Conservation (phyloP, 2,797 vertebrate genomes). For the Platalea minor region DNA sequence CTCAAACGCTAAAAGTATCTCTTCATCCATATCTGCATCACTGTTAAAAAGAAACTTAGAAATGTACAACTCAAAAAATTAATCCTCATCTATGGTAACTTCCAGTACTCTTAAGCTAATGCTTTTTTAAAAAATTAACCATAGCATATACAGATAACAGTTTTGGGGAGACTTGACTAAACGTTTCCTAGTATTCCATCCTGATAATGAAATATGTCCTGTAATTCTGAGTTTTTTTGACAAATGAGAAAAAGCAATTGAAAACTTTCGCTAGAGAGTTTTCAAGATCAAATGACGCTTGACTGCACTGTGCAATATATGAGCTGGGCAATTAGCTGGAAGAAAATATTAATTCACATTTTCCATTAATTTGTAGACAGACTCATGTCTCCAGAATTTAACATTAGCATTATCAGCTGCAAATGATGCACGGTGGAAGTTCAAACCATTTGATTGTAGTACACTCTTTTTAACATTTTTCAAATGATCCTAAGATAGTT, state of each 20-base stretch:
- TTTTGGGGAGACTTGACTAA: neutral
- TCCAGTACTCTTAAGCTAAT: neutral
- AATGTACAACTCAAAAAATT: neutral
- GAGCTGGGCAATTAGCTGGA: conserved; percentile 40
- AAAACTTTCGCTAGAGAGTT: neutral
- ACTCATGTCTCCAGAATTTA: conserved; percentile 57
- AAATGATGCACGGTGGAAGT: conserved; percentile 18
- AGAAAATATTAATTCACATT: conserved; percentile 53
- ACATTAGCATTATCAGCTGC: conserved; percentile 45
- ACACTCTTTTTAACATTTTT: conserved; percentile 34
- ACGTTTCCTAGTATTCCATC: neutral
- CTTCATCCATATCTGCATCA: neutral
- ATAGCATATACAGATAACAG: neutral
- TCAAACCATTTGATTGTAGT: conserved; percentile 53
- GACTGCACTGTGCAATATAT: neutral
- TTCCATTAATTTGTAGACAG: conserved; percentile 65
- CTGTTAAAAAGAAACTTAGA: neutral
- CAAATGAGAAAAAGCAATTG: neutral
- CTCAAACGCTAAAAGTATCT: neutral
- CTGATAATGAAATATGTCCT: neutral
- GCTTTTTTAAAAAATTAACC: neutral
- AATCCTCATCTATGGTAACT: neutral
- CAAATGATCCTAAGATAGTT: neutral
- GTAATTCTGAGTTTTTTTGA: neutral
- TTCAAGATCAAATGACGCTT: neutral